Evolutionary conservation across 2,888 invertebrate genomes (phyloP), one percentile per base, ranked within the genome.

Genomic region (Pseudeuparius sepicola): DNA sequence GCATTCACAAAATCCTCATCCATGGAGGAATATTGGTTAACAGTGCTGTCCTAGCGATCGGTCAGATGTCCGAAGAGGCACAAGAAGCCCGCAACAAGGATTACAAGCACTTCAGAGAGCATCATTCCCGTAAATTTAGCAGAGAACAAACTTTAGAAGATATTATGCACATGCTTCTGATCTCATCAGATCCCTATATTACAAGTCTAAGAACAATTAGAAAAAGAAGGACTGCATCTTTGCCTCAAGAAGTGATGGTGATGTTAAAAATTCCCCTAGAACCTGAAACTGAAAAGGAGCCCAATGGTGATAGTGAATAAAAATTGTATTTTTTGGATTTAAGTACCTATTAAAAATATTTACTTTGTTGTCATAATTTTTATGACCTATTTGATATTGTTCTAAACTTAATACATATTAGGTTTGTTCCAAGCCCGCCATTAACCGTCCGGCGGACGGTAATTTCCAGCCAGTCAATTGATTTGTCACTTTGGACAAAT

Each of bases 1-100:
- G 34, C 31, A 11, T 33, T 10, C 34, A 33, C 20, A 33, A 33
- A 33, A 34, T 33, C 13, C 31, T 33, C 14, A 32, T 33, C 13
- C 34, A 33, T 4, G 34, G 34, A 32, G 34, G 34, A n/a, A 10
- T 14, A 33, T 6, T 33, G 10, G 15, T 33, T 14, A 12, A 33
- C 13, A 4, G 10, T 34, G 34, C 34, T 4, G 14, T 33, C 10
- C 13, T 33, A 31, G 13, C 34, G 2, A 31, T 13, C 14, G 12
- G 20, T 31, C 31, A 33, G 31, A 20, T 16, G 20, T 31, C 7
- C 34, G 14, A 36, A 17, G 24, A 24, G 24, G 23, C 12, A 2
- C 13, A 32, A 18, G n/a, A n/a, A n/a, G n/a, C n/a, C n/a, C n/a
- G n/a, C n/a, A n/a, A n/a, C n/a, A n/a, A n/a, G n/a, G n/a, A 10